These are phyloP conservation scores for Scaptomyza parva DNA, from an alignment of 2,888 invertebrate genomes.

Conservation along the genomic window DNA sequence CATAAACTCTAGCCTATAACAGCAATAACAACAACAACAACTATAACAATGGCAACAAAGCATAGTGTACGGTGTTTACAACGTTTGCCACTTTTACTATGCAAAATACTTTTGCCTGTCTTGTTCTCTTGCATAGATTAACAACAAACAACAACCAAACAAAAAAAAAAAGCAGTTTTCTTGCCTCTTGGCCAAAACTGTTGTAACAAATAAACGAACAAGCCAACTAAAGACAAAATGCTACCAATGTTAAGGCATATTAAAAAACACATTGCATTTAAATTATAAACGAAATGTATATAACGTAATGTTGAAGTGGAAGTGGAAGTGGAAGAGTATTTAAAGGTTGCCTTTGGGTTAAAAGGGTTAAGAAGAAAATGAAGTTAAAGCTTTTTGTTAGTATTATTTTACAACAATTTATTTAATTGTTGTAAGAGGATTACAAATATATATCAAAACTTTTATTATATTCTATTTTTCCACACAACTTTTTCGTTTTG, in stretches of 20 bases:
- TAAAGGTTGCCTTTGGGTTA: no score
- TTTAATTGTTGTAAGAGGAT: no score
- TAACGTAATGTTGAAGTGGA: background rate
- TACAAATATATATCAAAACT: no score
- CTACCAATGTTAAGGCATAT: background rate
- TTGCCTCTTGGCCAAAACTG: slow-evolving; percentile 19
- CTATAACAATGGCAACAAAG: background rate
- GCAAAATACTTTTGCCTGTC: slow-evolving; percentile 69
- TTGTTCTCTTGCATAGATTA: slow-evolving; percentile 69
- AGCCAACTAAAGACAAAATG: background rate
- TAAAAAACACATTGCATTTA: background rate
- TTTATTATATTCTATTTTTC: background rate
- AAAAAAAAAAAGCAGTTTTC: slow-evolving; percentile 27
- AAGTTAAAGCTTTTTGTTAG: no score
- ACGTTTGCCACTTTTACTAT: slow-evolving; percentile 65
- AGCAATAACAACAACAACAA: slow-evolving; percentile 25
- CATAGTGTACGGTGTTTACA: slow-evolving; percentile 26
- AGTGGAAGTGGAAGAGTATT: no score
- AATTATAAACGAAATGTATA: background rate
- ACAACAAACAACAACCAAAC: slow-evolving; percentile 50
- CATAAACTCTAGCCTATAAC: slow-evolving; percentile 48
- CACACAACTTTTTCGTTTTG: background rate
- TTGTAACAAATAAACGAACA: slow-evolving; percentile 2
- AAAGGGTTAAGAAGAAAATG: no score
- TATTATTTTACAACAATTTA: no score